These are phyloP conservation scores for Nebria brevicollis DNA, from an alignment of 2,888 invertebrate genomes.

Conservation along the genomic window DNA sequence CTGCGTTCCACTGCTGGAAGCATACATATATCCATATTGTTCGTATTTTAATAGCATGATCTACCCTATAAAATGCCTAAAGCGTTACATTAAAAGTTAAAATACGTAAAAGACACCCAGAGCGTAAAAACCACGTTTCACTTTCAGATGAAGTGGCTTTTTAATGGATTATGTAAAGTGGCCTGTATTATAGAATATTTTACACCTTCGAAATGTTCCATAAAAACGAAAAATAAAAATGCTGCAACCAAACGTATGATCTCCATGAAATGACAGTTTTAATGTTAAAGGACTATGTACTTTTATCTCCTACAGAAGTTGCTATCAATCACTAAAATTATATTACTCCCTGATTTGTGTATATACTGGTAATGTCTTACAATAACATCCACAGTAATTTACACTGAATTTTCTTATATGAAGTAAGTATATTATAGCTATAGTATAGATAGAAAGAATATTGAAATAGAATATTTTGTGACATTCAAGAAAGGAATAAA, in stretches of 20 bases:
- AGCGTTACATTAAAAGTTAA: constrained; percentile 47
- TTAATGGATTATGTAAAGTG: constrained; percentile 48
- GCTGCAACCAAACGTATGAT: constrained; percentile 16
- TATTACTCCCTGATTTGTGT: neutral
- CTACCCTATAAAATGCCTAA: constrained; percentile 34
- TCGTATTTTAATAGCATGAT: constrained; percentile 40
- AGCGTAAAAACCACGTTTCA: constrained; percentile 43
- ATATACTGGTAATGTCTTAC: no score
- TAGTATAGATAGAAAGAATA: no score
- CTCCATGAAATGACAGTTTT: constrained; percentile 2
- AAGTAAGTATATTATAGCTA: no score
- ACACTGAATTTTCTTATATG: no score
- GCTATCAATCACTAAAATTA: neutral
- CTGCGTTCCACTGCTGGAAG: neutral
- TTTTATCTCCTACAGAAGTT: neutral
- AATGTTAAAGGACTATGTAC: neutral
- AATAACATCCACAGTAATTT: no score
- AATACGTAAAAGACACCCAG: constrained; percentile 46
- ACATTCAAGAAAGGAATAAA: no score
- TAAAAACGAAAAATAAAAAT: constrained; percentile 42
- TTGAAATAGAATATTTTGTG: no score
- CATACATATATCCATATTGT: constrained; percentile 9
- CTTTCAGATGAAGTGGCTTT: constrained; percentile 48
- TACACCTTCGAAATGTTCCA: constrained; percentile 45
- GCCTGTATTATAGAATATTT: constrained; percentile 46